Evolutionary conservation across 2,888 invertebrate genomes (phyloP).

Genomic region (Leptura quadrifasciata): DNA sequence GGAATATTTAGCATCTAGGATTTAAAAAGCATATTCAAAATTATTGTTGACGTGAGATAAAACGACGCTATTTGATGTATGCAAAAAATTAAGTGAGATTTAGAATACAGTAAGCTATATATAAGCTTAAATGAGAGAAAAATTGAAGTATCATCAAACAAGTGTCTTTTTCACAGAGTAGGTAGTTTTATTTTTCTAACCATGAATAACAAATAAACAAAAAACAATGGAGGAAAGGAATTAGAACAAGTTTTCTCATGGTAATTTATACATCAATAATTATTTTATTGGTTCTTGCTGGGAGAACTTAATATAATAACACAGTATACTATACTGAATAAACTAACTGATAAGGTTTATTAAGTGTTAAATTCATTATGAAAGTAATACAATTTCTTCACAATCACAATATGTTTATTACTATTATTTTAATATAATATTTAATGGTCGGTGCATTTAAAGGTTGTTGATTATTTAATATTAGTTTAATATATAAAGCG

Average conservation of each 20-base stretch:
- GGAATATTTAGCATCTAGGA: too few species aligned
- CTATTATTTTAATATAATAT: slow-evolving; percentile 19
- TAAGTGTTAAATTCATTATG: slow-evolving; percentile 30
- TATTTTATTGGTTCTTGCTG: slow-evolving; percentile 20
- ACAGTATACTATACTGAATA: slow-evolving; percentile 5
- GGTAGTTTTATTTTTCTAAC: too few species aligned
- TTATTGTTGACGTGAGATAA: too few species aligned
- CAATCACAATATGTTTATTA: slow-evolving; percentile 7
- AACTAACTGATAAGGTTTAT: slow-evolving; percentile 24
- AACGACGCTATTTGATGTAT: too few species aligned
- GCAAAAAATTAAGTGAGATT: too few species aligned
- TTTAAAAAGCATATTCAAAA: too few species aligned
- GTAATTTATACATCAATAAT: slow-evolving; percentile 17
- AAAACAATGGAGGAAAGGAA: too few species aligned
- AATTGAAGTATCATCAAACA: too few species aligned
- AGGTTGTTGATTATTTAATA: slow-evolving; percentile 9
- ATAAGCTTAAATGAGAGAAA: too few species aligned
- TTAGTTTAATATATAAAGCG: slow-evolving; percentile 20
- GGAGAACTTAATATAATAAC: background rate
- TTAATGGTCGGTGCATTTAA: slow-evolving; percentile 29
- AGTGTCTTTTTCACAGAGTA: too few species aligned
- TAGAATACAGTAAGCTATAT: too few species aligned
- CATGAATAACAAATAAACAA: too few species aligned
- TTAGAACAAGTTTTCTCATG: background rate
- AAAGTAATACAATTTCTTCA: slow-evolving; percentile 24